Evolutionary conservation across 1,140 invertebrate species (phyloP), one percentile per base, ranked within the genome.

Genomic region (Steinernema feltiae): DNA sequence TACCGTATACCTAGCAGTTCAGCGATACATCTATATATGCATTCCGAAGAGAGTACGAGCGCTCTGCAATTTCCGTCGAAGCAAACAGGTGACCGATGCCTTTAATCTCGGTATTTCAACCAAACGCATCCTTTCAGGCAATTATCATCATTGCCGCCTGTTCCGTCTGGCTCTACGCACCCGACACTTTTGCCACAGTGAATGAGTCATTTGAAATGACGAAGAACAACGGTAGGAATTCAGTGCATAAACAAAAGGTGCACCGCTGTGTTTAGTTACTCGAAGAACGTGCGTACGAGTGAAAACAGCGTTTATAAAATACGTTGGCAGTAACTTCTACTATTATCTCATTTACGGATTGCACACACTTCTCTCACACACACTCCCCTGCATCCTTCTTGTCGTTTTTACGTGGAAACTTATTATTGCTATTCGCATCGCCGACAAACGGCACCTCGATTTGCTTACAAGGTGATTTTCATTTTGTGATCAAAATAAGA

Each of bases 21-120:
- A 85, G 74, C 71, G 83, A 69, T 86, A 84, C 71, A 86, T 85
- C 31, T 85, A 85, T 63, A 85, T 85, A 72, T 84, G 82, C 53
- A 73, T 86, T 79, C 83, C 83, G 15, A 85, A 86, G 29, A 29
- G 84, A 18, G 83, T 85, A 15, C 74, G 83, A 35, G 78, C 75
- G 70, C 78, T 83, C 70, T 85, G 83, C 69, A 85, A 84, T 12
- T 80, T 86, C 29, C 72, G 73, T 31, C 31, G 83, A 30, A 85
- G 84, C 70, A 85, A 85, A 81, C 83, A 84, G 74, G 82, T 84
- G 70, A 76, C 63, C 72, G n/a, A n/a, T n/a, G n/a, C n/a, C n/a
- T n/a, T n/a, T n/a, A n/a, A n/a, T n/a, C n/a, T n/a, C n/a, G n/a
- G n/a, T n/a, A n/a, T n/a, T n/a, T n/a, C n/a, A n/a, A n/a, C n/a